Evolutionary conservation across 1,140 invertebrate genomes (phyloP).

Genomic region (Orussus abietinus): DNA sequence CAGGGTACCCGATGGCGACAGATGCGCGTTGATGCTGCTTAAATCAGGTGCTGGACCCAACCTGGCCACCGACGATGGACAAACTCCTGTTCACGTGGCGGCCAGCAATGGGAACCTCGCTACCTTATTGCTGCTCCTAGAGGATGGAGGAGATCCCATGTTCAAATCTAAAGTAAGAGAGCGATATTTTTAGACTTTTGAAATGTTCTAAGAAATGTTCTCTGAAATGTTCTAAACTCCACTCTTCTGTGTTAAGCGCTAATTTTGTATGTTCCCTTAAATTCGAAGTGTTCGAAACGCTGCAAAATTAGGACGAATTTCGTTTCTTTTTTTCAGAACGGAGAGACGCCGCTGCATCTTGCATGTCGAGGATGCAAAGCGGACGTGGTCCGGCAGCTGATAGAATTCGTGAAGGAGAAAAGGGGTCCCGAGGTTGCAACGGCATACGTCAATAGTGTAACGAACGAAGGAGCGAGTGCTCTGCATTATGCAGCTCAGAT

Average conservation of each 20-base stretch:
- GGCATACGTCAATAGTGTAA: slow-evolving; percentile 75
- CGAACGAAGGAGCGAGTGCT: slow-evolving; percentile 88
- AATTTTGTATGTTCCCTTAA: too few species aligned
- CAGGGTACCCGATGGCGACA: slow-evolving; percentile 86
- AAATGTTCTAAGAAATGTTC: too few species aligned
- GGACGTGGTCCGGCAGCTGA: slow-evolving; percentile 79
- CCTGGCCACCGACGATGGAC: slow-evolving; percentile 85
- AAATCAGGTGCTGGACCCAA: slow-evolving; percentile 97
- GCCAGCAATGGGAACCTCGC: slow-evolving; percentile 83
- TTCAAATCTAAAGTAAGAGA: slow-evolving; percentile 84
- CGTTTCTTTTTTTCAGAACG: slow-evolving; percentile 62
- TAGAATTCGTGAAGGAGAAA: slow-evolving; percentile 77
- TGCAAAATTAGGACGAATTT: too few species aligned
- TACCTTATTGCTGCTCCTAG: slow-evolving; percentile 79
- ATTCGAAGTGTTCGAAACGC: too few species aligned
- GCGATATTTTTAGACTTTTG: too few species aligned
- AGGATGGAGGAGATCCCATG: slow-evolving; percentile 87
- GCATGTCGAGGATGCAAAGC: slow-evolving; percentile 82
- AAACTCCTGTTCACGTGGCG: slow-evolving; percentile 90
- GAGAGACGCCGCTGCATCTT: slow-evolving; percentile 93
- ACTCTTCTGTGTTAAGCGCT: too few species aligned
- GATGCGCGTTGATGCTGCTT: slow-evolving; percentile 94
- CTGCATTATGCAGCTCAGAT: slow-evolving; percentile 86
- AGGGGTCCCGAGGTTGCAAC: slow-evolving; percentile 68
- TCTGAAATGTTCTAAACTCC: too few species aligned